Percentiles rank a stretch among this genome's conserved stretches.
Conservation (phyloP, 2,888 invertebrate genomes). For the Iselma pallidipennis region DNA sequence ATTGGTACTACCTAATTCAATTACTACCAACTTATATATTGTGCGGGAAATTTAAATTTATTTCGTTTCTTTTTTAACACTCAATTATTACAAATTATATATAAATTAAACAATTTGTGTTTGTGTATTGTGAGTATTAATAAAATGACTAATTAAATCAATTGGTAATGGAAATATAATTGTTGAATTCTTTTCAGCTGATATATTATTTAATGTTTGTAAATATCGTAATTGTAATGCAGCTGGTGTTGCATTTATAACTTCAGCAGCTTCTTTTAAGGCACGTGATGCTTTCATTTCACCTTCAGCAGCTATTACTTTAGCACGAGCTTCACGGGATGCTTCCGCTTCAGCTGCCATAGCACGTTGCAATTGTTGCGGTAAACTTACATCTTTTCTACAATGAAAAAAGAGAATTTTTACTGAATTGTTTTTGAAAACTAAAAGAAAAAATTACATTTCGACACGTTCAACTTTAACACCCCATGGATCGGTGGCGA, state of each 20-base stretch:
- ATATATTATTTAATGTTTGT: slow-evolving; percentile 89
- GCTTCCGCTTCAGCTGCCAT: slow-evolving; percentile 87
- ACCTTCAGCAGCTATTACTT: slow-evolving; percentile 83
- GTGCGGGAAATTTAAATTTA: too few species aligned
- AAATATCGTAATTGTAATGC: slow-evolving; percentile 80
- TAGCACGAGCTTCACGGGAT: slow-evolving; percentile 75
- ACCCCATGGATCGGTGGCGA: slow-evolving; percentile 91
- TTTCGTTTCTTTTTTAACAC: too few species aligned
- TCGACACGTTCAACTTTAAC: slow-evolving; percentile 94
- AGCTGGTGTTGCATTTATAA: slow-evolving; percentile 81
- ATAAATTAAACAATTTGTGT: slow-evolving; percentile 14
- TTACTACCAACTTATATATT: too few species aligned
- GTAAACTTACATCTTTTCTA: slow-evolving; percentile 79
- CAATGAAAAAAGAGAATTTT: slow-evolving; percentile 29
- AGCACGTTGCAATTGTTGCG: slow-evolving; percentile 75
- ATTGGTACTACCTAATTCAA: too few species aligned
- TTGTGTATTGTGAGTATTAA: slow-evolving; percentile 25
- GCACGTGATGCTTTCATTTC: slow-evolving; percentile 86
- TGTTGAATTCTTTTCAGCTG: slow-evolving; percentile 93
- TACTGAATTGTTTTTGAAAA: too few species aligned
- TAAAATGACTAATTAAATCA: slow-evolving; percentile 64
- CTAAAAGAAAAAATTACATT: slow-evolving; percentile 82
- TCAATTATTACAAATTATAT: too few species aligned
- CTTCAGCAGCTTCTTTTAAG: slow-evolving; percentile 84
- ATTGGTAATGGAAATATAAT: slow-evolving; percentile 93